phyloP scores from a whole-genome alignment of 1,140 invertebrate genomes.

The Aphis gossypii region DNA sequence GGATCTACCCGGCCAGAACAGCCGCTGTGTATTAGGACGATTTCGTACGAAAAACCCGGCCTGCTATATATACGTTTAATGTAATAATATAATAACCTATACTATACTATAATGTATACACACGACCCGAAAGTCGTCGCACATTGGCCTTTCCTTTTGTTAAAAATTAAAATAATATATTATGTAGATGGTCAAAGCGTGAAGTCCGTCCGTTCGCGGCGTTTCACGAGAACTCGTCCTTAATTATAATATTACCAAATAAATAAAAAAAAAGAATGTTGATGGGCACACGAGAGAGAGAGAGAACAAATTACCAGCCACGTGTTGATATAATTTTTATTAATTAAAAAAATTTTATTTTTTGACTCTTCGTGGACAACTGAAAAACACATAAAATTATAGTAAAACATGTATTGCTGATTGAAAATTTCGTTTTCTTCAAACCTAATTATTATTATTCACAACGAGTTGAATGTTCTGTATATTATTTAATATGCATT shows the following conservation, averaged over 20 bases:
- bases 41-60: neutral
- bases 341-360: neutral
- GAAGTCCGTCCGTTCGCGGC: neutral
- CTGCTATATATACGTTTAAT: neutral
- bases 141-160: neutral
- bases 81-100: slow-evolving; percentile 20
- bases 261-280: neutral
- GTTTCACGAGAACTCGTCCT: neutral
- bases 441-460: no score
- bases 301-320: neutral
- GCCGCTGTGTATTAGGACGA: neutral
- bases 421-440: no score
- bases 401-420: no score
- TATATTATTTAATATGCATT: no score
- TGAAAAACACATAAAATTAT: no score
- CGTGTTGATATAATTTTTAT: neutral
- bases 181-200: neutral
- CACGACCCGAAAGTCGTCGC: neutral
- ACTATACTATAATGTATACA: neutral
- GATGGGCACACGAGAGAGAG: no score
- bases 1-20: neutral
- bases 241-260: neutral
- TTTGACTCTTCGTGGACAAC: no score
- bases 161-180: neutral
- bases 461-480: no score